Percentiles rank a stretch among this genome's conserved stretches.
These are phyloP conservation scores for Neoscelio sp. DNA, from an alignment of 2,888 invertebrate species.

Conservation along the genomic window DNA sequence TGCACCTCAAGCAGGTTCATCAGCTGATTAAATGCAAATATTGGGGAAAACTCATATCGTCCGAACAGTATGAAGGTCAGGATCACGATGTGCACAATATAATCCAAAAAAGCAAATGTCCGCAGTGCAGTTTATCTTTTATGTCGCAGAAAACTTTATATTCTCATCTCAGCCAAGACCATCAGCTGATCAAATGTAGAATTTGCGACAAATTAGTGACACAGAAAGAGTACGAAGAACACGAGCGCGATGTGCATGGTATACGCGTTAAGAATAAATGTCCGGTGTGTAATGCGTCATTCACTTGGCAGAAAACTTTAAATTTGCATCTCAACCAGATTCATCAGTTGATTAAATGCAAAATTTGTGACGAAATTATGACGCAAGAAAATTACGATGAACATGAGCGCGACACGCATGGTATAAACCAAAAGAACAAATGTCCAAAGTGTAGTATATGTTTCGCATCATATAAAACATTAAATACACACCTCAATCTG, in stretches of 20 bases:
- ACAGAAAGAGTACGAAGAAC: no score
- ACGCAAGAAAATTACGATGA: neutral
- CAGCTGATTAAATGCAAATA: constrained; percentile 16
- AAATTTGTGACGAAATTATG: constrained; percentile 15
- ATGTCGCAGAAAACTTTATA: constrained; percentile 11
- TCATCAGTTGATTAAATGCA: constrained; percentile 22
- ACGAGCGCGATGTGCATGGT: constrained; percentile 5
- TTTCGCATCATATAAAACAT: constrained; percentile 13
- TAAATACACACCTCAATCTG: constrained; percentile 13
- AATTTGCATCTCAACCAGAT: constrained; percentile 18
- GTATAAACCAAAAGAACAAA: no score
- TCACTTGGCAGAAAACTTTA: constrained; percentile 8
- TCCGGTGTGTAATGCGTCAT: constrained; percentile 29
- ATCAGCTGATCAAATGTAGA: constrained; percentile 18
- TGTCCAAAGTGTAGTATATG: constrained; percentile 37
- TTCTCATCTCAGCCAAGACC: constrained; percentile 14
- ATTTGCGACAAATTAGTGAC: constrained; percentile 11
- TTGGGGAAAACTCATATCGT: constrained; percentile 3
- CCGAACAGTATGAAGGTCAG: constrained; percentile 3
- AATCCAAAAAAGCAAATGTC: constrained; percentile 45
- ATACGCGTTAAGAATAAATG: constrained; percentile 12
- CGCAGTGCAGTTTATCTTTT: constrained; percentile 26
- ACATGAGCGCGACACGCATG: no score
- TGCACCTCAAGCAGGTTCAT: constrained; percentile 23
- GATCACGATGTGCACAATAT: no score